A percentile compares a stretch with the other conserved stretches of the same genome.
Conservation (phyloP, 2,113 vertebrate genomes). For the Dicerorhinus sumatrensis region DNA sequence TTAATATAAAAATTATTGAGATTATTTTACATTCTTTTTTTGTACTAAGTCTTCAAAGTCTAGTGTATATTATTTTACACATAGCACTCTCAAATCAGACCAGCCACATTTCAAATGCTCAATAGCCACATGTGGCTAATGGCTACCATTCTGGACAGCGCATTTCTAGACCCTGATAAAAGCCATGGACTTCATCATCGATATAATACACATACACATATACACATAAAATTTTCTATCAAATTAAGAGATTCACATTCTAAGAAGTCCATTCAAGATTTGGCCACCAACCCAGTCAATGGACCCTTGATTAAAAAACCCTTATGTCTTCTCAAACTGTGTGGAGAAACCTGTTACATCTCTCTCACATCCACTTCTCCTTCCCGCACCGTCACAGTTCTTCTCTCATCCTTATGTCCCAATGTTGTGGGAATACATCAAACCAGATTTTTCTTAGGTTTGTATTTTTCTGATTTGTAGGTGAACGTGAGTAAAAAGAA, state of each 20-base stretch:
- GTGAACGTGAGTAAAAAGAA: conserved; percentile 88
- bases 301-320: background rate
- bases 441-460: background rate
- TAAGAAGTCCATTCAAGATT: background rate
- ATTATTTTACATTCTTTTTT: background rate
- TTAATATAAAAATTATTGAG: conserved; percentile 14
- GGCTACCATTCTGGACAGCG: background rate
- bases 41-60: conserved; percentile 15
- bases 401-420: background rate
- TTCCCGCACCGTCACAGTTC: background rate
- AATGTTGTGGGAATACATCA: background rate
- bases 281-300: background rate
- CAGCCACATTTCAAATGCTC: background rate
- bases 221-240: background rate
- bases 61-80: conserved; percentile 11
- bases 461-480: conserved; percentile 80
- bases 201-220: background rate
- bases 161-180: conserved; percentile 16
- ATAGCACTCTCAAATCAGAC: background rate
- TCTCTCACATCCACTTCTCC: background rate
- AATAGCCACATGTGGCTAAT: background rate
- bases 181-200: background rate
- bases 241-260: background rate
- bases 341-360: background rate
- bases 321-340: background rate